Percentiles rank a stretch among this genome's conserved stretches.
Conservation (phyloP, 2,113 vertebrate genomes). For the Apeltes quadracus region DNA sequence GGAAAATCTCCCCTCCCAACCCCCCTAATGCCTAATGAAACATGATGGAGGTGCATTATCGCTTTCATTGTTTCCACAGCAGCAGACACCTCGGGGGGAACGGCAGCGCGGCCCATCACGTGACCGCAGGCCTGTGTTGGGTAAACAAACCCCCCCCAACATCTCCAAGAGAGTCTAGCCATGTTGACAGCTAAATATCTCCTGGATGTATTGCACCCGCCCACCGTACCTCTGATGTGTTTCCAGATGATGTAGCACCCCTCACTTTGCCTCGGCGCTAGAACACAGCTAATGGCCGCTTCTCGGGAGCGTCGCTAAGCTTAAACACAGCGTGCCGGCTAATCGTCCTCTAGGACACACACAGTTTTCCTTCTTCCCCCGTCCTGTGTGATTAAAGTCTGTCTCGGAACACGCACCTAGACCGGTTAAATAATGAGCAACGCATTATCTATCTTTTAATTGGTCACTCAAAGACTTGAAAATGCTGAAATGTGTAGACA, state of each 20-base stretch:
- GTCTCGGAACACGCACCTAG: constrained; percentile 66
- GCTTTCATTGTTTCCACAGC: constrained; percentile 44
- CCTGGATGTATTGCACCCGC: constrained; percentile 6
- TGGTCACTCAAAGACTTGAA: not conserved
- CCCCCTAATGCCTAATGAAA: no score
- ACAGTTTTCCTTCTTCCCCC: constrained; percentile 19
- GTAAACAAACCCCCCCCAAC: constrained; percentile 64
- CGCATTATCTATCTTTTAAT: no score
- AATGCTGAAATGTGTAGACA: not conserved
- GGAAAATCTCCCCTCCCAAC: no score
- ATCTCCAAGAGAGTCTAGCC: constrained; percentile 17
- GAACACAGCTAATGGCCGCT: constrained; percentile 47
- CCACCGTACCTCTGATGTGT: constrained; percentile 25
- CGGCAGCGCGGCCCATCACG: constrained; percentile 43
- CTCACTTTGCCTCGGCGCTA: constrained; percentile 28
- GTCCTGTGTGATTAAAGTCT: constrained; percentile 50
- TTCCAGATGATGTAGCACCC: constrained; percentile 40
- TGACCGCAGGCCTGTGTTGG: constrained; percentile 57
- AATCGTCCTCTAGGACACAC: constrained; percentile 35
- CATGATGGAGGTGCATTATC: constrained; percentile 63
- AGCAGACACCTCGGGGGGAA: constrained; percentile 47
- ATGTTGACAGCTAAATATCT: constrained; percentile 60
- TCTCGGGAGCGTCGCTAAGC: constrained; percentile 30
- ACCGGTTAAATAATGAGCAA: constrained; percentile 48
- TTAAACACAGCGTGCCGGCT: constrained; percentile 27